These are phyloP conservation scores for Tipula vernalis DNA, from an alignment of 2,888 invertebrate genomes.

Conservation along the genomic window DNA sequence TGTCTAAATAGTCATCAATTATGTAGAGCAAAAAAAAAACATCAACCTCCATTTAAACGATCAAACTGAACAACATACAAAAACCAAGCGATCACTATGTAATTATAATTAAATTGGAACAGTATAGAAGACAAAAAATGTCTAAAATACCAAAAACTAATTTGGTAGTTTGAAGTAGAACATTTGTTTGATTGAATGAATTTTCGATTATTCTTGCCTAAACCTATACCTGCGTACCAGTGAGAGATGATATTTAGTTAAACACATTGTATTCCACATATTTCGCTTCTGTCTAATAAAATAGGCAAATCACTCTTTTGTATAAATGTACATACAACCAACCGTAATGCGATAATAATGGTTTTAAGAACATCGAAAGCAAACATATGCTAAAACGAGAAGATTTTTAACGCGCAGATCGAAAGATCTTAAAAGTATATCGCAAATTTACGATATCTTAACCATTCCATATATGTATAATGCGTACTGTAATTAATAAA, in stretches of 20 bases:
- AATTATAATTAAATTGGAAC: slow-evolving; percentile 4
- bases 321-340: not conserved
- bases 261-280: not conserved
- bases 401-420: too few species aligned
- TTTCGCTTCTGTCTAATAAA: not conserved
- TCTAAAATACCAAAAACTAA: not conserved
- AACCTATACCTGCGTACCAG: not conserved
- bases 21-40: not conserved
- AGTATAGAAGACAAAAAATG: not conserved
- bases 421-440: not conserved
- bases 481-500: not conserved
- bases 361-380: not conserved
- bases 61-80: not conserved
- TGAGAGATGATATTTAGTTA: not conserved
- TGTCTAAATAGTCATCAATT: not conserved
- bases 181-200: not conserved
- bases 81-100: not conserved
- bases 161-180: not conserved
- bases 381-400: not conserved
- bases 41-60: not conserved
- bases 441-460: not conserved
- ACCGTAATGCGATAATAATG: not conserved
- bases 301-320: not conserved
- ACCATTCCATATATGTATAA: not conserved
- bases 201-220: not conserved